Evolutionary conservation across 1,140 invertebrate genomes (phyloP).

Genomic region (Pseudomyrmex concolor): DNA sequence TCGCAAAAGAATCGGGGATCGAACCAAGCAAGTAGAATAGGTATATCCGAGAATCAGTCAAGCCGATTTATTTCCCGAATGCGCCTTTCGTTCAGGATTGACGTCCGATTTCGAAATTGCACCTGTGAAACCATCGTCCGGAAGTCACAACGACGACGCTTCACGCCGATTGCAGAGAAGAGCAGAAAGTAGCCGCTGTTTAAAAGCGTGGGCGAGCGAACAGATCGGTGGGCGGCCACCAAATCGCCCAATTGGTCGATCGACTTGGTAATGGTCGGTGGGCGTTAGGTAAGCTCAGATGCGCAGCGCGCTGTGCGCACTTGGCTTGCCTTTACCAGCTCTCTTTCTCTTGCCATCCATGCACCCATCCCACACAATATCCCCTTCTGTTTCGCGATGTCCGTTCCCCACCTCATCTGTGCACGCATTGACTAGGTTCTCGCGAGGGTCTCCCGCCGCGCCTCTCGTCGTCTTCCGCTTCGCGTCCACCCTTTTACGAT

Average conservation of each 20-base stretch:
- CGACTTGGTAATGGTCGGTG: constrained; percentile 83
- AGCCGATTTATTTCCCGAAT: constrained; percentile 59
- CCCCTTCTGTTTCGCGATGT: constrained; percentile 20
- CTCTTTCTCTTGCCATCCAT: constrained; percentile 45
- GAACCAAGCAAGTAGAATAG: neutral
- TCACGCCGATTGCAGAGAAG: constrained; percentile 38
- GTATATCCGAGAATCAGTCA: constrained; percentile 20
- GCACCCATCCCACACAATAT: constrained; percentile 17
- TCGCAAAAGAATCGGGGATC: neutral
- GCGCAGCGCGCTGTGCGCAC: constrained; percentile 79
- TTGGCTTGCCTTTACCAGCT: constrained; percentile 68
- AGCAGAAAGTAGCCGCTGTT: constrained; percentile 57
- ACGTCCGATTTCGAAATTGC: constrained; percentile 72
- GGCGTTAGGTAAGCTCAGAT: constrained; percentile 79
- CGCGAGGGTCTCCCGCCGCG: neutral
- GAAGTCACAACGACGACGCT: constrained; percentile 1
- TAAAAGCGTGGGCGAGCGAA: constrained; percentile 66
- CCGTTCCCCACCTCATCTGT: neutral
- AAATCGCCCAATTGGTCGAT: constrained; percentile 83
- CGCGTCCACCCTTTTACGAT: constrained; percentile 36
- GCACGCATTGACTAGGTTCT: constrained; percentile 21
- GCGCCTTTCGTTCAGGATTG: constrained; percentile 62
- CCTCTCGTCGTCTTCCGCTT: constrained; percentile 6
- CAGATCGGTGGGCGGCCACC: constrained; percentile 81
- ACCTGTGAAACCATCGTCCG: constrained; percentile 57